A percentile compares a stretch with the other conserved stretches of the same genome.
Evolutionary conservation across 2,888 invertebrate species (phyloP).

Genomic region (Cephonodes hylas): DNA sequence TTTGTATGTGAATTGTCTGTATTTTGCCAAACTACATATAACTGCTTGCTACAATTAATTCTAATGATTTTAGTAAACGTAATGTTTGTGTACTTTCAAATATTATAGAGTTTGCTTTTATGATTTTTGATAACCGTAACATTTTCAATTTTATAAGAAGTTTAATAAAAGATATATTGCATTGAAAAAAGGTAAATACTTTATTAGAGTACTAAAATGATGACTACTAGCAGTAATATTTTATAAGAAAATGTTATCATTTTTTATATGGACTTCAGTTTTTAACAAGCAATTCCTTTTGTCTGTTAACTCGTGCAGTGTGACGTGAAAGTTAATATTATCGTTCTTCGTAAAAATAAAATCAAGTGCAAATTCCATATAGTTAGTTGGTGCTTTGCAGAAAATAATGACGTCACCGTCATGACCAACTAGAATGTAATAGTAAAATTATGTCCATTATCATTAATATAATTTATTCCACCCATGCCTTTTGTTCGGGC

Average conservation of each 20-base stretch:
- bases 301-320: no score
- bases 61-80: background rate
- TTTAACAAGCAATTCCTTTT: background rate
- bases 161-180: no score
- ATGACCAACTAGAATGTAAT: background rate
- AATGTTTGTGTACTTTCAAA: background rate
- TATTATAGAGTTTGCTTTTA: no score
- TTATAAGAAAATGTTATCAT: no score
- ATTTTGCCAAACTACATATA: background rate
- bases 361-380: background rate
- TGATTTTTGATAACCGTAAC: no score
- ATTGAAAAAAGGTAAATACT: no score
- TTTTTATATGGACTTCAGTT: no score
- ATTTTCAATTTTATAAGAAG: no score
- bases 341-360: no score
- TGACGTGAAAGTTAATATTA: no score
- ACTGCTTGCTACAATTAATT: background rate
- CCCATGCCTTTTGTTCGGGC: constrained; percentile 26
- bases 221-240: no score
- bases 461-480: constrained; percentile 13
- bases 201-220: no score
- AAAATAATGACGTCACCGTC: background rate
- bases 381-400: background rate
- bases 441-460: background rate
- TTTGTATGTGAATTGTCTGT: background rate